Base-by-base conservation (phyloP, 2,113 vertebrate species). In the Dromas ardeola region DNA sequence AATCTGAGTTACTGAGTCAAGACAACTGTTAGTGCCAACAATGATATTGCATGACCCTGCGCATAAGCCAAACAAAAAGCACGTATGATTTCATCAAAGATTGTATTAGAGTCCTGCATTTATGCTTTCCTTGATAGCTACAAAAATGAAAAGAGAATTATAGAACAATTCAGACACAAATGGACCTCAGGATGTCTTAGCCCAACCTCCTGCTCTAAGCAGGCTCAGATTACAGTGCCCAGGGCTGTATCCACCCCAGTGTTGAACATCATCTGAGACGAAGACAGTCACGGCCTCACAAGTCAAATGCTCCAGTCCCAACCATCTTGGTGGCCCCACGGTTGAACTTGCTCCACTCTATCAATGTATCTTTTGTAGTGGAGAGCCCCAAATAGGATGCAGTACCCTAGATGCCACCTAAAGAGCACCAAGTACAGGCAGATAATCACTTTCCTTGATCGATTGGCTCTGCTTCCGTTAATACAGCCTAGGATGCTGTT, bases 31-130 rank as follows among this genome's bases (percentile, higher is more conserved):
- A 76, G 9, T 61, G 25, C 19, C 82, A 65, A 40, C 14, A 81
- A 45, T 1, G 1, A 2, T 27, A 47, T 7, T 12, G 22, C 1
- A 0, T 5, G 23, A 62, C 26, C 20, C n/a, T 38, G 11, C 8
- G 4, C 38, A 3, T 29, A 73, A 67, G 29, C 10, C 4, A 7
- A 70, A 83, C 49, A 53, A 72, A 77, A 91, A 42, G 3, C 4
- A 49, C 0, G 1, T 22, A n/a, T 32, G 26, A 74, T 47, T 78
- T 78, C 56, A 82, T 59, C 5, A 27, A 61, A 34, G 22, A 71
- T 1, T 32, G 26, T 53, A 49, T 38, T 53, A 61, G 6, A 18
- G 34, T 66, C 29, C 25, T 61, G 16, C 13, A 26, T 38, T 79
- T 74, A 9, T 30, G 34, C 27, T 53, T 83, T 65, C 36, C 20